Conservation (phyloP, 2,888 invertebrate species). For the Smittia sp. region DNA sequence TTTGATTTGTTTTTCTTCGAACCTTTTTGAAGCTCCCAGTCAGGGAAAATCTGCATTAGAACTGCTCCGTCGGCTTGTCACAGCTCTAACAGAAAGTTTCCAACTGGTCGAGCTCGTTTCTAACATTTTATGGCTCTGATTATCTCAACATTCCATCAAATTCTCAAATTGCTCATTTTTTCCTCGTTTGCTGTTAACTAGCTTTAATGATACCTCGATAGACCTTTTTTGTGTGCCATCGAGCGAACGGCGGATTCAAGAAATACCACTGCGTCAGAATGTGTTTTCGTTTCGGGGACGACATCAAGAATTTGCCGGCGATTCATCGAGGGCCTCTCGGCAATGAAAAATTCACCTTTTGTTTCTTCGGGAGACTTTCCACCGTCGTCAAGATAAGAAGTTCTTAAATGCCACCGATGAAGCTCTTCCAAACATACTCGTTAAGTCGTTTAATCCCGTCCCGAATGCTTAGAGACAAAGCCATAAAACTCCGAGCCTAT, state of each 20-base stretch:
- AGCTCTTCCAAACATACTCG: too few relatives aligned
- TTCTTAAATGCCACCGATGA: too few relatives aligned
- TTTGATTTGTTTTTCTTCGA: neutral
- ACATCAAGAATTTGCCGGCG: slow-evolving; percentile 9
- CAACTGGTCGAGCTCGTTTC: neutral
- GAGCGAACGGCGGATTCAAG: neutral
- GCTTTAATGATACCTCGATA: slow-evolving; percentile 14
- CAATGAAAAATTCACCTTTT: too few relatives aligned
- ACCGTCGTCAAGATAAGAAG: too few relatives aligned
- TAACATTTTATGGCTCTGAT: slow-evolving; percentile 32
- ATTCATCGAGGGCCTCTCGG: neutral
- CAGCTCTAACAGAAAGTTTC: neutral
- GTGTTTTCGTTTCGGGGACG: neutral
- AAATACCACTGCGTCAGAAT: slow-evolving; percentile 30
- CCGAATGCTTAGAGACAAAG: neutral
- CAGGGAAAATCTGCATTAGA: neutral
- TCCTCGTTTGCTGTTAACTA: slow-evolving; percentile 22
- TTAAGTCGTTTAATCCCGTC: too few relatives aligned
- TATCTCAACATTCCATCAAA: slow-evolving; percentile 38
- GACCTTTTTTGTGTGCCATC: slow-evolving; percentile 22
- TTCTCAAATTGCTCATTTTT: slow-evolving; percentile 29
- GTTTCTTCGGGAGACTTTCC: neutral
- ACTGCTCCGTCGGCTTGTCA: neutral
- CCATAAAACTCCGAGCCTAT: neutral
- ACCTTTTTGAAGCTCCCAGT: neutral